These are phyloP conservation scores for Xylota segnis DNA, from an alignment of 2,888 invertebrate genomes.

Conservation along the genomic window DNA sequence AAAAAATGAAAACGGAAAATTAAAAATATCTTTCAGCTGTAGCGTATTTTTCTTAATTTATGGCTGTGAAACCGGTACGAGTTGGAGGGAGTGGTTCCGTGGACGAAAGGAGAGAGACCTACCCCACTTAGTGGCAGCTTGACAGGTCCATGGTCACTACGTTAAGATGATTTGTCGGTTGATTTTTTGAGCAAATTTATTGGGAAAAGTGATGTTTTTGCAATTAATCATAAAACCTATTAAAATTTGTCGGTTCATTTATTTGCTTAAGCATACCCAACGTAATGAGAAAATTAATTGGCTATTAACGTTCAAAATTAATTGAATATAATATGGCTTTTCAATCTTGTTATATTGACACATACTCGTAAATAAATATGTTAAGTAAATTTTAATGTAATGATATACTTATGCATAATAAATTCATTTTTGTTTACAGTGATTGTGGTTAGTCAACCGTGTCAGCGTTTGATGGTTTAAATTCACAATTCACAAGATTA, in stretches of 20 bases:
- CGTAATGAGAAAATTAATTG: neutral
- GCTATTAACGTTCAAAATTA: neutral
- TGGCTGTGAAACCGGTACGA: neutral
- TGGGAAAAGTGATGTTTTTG: neutral
- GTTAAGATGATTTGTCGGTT: constrained; percentile 11
- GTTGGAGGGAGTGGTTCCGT: neutral
- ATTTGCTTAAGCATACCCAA: neutral
- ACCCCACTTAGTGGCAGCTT: constrained; percentile 1
- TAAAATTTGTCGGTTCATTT: neutral
- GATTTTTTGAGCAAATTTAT: neutral
- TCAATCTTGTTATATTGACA: too few species aligned
- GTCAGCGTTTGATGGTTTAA: too few species aligned
- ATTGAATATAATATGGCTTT: too few species aligned
- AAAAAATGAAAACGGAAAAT: constrained; percentile 32
- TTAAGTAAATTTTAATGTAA: too few species aligned
- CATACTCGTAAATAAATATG: too few species aligned
- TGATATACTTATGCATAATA: too few species aligned
- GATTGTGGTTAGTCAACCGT: too few species aligned
- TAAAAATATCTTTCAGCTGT: constrained; percentile 29
- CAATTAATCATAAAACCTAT: constrained; percentile 5
- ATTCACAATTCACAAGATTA: too few species aligned
- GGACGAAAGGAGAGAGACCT: neutral
- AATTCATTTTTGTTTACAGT: too few species aligned
- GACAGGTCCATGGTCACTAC: neutral
- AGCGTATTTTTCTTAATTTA: constrained; percentile 28